Conservation (phyloP, 2,888 invertebrate species). For the Euclidia mi region DNA sequence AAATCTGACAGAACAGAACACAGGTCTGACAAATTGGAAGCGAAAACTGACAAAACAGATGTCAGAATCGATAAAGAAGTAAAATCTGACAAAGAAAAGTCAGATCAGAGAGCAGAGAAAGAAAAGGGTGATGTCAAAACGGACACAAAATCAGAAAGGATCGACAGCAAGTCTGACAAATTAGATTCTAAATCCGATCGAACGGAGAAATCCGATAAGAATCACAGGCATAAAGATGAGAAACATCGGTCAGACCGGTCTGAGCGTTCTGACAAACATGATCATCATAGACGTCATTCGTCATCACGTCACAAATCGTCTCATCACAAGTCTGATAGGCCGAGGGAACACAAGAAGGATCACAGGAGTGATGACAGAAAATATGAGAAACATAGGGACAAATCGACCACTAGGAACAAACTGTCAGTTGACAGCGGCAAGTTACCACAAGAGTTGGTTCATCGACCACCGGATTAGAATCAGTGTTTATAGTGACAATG, state of each 20-base stretch:
- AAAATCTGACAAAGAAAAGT: slow-evolving; percentile 34
- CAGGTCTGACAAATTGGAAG: slow-evolving; percentile 45
- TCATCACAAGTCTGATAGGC: slow-evolving; percentile 68
- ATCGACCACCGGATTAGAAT: slow-evolving; percentile 79
- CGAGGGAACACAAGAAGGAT: slow-evolving; percentile 73
- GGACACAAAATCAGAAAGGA: slow-evolving; percentile 19
- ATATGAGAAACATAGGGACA: slow-evolving; percentile 66
- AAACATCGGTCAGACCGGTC: slow-evolving; percentile 43
- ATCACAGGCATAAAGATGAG: slow-evolving; percentile 71
- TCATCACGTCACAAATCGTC: slow-evolving; percentile 79
- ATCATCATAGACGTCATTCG: slow-evolving; percentile 77
- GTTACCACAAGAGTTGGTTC: slow-evolving; percentile 70
- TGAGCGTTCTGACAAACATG: slow-evolving; percentile 61
- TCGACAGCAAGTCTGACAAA: slow-evolving; percentile 44
- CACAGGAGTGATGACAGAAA: slow-evolving; percentile 71
- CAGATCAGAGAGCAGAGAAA: slow-evolving; percentile 45
- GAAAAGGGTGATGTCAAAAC: slow-evolving; percentile 2
- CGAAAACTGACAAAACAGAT: slow-evolving; percentile 51
- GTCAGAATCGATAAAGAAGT: slow-evolving; percentile 33
- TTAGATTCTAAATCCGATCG: slow-evolving; percentile 52
- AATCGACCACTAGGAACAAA: slow-evolving; percentile 50
- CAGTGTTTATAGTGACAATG: slow-evolving; percentile 20
- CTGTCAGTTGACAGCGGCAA: slow-evolving; percentile 62
- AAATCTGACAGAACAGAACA: slow-evolving; percentile 34
- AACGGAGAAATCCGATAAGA: slow-evolving; percentile 45